phyloP scores from a whole-genome alignment of 2,888 invertebrate genomes.

The Amphipyra tragopoginis region DNA sequence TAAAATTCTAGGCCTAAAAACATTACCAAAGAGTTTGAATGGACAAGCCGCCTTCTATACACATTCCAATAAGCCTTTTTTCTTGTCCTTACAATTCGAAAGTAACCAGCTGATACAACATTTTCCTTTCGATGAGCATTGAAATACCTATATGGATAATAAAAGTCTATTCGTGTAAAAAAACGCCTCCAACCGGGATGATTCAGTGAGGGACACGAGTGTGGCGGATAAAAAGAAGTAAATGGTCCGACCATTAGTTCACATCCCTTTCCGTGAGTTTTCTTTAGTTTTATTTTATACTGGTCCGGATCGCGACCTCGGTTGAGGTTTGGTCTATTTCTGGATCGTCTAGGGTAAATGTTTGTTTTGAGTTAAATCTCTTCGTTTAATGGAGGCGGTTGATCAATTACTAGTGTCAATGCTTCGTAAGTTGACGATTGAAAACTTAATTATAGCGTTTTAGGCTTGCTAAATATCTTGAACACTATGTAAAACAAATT shows the following conservation, averaged over 20 bases:
- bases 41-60: not conserved
- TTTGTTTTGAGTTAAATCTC: slow-evolving; percentile 29
- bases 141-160: slow-evolving; percentile 62
- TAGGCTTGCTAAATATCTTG: not conserved
- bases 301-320: slow-evolving; percentile 27
- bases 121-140: slow-evolving; percentile 51
- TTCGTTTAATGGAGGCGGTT: slow-evolving; percentile 4
- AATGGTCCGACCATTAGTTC: slow-evolving; percentile 78
- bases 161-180: slow-evolving; percentile 68
- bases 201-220: slow-evolving; percentile 72
- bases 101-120: slow-evolving; percentile 55
- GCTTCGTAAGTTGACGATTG: slow-evolving; percentile 18
- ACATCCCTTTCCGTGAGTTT: slow-evolving; percentile 61
- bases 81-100: slow-evolving; percentile 26
- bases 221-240: slow-evolving; percentile 73
- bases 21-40: not conserved
- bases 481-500: too few relatives aligned
- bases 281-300: slow-evolving; percentile 55
- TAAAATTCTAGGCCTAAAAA: not conserved
- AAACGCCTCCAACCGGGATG: slow-evolving; percentile 65
- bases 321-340: slow-evolving; percentile 63
- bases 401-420: slow-evolving; percentile 16
- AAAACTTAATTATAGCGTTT: slow-evolving; percentile 2
- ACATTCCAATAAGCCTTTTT: slow-evolving; percentile 47
- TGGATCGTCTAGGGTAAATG: slow-evolving; percentile 10